Base-by-base conservation (phyloP, 37 sponge, comb jelly and placozoan species). In the Mnemiopsis leidyi region DNA sequence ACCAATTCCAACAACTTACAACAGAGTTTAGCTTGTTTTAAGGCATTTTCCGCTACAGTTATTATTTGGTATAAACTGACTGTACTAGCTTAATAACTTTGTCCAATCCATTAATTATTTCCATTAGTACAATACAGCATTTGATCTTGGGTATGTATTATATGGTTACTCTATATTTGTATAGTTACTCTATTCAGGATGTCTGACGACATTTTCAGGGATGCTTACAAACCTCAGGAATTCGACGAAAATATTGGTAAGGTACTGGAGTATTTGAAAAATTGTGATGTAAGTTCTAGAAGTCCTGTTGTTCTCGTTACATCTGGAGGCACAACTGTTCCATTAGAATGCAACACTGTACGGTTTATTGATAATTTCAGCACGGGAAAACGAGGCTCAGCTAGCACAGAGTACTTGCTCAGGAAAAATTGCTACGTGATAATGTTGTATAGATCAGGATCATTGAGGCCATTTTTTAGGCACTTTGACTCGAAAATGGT, bases 321-420 rank as follows among this genome's bases (percentile, higher is more conserved):
- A 95, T 97, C 97, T 32, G 99, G 99, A 7, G 99, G 99, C 25
- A 99, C 99, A 30, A 95, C 95, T 36, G 99, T 96, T 3, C 99
- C 99, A 2, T 93, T 99, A 39, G 99, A 99, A 93, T 94, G 69
- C 68, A 96, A 96, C 93, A 99, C 99, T 32, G 99, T 99, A 0
- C 95, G 99, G 0, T 97, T 94, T 69, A 92, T 99, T 23, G 97
- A 99, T 61, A 99, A 99, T 94, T 97, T 99, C 85, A 99, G 99
- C 71, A 69, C 92, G n/a, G 99, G 99, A 24, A 93, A 37, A 0
- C 76, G 99, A 83, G 99, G 99, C 0, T 69, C 99, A 0, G 40
- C 94, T 9, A 97, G 97, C 26, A 95, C 97, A 7, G 99, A 99
- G 97, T 97, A 98, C 35, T 98, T 98, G 88, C 94, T 98, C 0